Conservation (phyloP, 1,140 invertebrate genomes). For the Lepidurus apus region DNA sequence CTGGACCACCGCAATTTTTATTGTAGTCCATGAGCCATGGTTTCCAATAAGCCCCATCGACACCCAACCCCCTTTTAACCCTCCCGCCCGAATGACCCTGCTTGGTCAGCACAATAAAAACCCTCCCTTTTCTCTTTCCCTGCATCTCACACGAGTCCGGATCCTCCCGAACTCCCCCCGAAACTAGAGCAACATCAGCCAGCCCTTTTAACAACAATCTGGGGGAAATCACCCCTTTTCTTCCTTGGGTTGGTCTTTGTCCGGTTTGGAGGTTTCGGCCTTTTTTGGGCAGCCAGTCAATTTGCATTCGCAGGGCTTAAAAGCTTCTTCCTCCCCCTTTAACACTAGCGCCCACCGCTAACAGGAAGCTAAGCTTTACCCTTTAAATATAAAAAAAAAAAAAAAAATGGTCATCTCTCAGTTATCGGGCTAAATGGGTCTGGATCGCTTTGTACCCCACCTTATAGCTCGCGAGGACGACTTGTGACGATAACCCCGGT, state of each 20-base stretch:
- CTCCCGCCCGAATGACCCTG: background rate
- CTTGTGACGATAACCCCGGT: background rate
- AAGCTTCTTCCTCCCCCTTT: background rate
- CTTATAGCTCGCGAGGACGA: background rate
- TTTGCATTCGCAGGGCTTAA: background rate
- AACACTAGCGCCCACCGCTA: background rate
- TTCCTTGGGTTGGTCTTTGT: too few relatives aligned
- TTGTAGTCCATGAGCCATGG: slow-evolving; percentile 6
- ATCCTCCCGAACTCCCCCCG: background rate
- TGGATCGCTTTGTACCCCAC: background rate
- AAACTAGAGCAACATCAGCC: slow-evolving; percentile 19
- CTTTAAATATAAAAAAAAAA: background rate
- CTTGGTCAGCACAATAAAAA: slow-evolving; percentile 12
- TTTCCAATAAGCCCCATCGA: slow-evolving; percentile 16
- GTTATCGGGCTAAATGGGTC: slow-evolving; percentile 7
- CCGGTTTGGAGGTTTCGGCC: background rate
- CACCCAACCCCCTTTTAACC: background rate
- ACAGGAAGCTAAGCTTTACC: background rate
- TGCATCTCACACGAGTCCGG: background rate
- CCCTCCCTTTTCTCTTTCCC: background rate
- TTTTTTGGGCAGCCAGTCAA: background rate
- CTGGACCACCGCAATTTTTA: background rate
- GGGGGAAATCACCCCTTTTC: background rate
- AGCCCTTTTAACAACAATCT: slow-evolving; percentile 16
- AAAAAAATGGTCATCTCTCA: background rate